Evolutionary conservation across 2,797 vertebrate genomes (phyloP), one percentile per base, ranked within the genome.

Genomic region (Meda fulgida): DNA sequence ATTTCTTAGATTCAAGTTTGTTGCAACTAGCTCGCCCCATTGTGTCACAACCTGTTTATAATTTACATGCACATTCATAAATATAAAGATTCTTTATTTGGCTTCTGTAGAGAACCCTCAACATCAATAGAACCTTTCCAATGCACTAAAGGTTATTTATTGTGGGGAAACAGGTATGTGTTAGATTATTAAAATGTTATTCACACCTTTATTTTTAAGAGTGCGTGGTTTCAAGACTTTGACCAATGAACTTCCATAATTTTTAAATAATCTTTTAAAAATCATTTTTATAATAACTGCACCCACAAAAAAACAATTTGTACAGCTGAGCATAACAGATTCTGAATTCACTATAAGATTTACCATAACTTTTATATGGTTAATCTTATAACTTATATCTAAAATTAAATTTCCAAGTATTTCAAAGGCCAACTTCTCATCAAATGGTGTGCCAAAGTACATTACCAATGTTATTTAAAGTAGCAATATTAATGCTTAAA

Each of bases 391-490:
- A 48, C 46, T 46, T 46, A 46, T 16, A 48, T 1, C 14, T 48
- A 19, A 23, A n/a, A 29, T 72, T 46, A 19, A 29, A 76, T 36
- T 4, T 1, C 34, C 11, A 23, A 31, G 7, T n/a, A n/a, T 76
- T n/a, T 36, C 51, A 77, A 53, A 31, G 63, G 63, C 63, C 29
- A 65, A 65, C 63, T 38, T 76, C 31, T 76, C 73, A 55, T 53
- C 72, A 55, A 38, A 38, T 55, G 16, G 31, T 38, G 31, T 36
- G 29, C 0, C 29, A 19, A 26, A 29, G 5, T 46, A 60, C 26
- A 80, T 51, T 34, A 23, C 55, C 75, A 43, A 46, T 19, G 7
- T 3, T 6, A 34, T 16, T 36, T 53, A 40, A 23, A 6, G 11
- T 6, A 31, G 23, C 51, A 58, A 19, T 7, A 7, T 19, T 46